Conservation (phyloP, 2,113 vertebrate genomes). For the Anas platyrhynchos region DNA sequence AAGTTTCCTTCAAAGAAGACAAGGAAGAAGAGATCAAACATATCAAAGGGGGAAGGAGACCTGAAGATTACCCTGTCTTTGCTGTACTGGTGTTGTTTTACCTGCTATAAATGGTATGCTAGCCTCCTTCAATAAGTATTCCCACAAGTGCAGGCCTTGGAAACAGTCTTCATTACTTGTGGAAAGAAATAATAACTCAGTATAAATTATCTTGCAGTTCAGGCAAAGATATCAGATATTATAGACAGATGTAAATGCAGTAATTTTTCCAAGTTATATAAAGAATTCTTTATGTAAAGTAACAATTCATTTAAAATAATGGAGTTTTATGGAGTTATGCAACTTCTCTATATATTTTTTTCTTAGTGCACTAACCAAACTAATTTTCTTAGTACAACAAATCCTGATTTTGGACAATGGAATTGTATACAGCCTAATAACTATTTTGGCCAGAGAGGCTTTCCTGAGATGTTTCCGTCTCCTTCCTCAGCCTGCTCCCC, state of each 20-base stretch:
- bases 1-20: neutral
- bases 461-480: neutral
- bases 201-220: neutral
- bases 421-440: neutral
- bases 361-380: neutral
- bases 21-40: neutral
- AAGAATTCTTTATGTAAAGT: neutral
- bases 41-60: neutral
- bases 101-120: neutral
- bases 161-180: neutral
- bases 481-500: slow-evolving; percentile 8
- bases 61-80: neutral
- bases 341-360: neutral
- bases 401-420: neutral
- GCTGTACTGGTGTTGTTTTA: neutral
- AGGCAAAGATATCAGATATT: neutral
- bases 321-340: neutral
- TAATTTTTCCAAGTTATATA: neutral
- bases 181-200: neutral
- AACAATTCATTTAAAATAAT: neutral
- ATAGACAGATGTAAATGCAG: neutral
- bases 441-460: neutral
- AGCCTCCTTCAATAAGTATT: neutral
- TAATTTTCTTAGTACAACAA: neutral
- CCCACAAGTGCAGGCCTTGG: neutral